A percentile compares a stretch with the other conserved stretches of the same genome.
phyloP scores from a whole-genome alignment of 2,113 vertebrate species.

The Theropithecus gelada region DNA sequence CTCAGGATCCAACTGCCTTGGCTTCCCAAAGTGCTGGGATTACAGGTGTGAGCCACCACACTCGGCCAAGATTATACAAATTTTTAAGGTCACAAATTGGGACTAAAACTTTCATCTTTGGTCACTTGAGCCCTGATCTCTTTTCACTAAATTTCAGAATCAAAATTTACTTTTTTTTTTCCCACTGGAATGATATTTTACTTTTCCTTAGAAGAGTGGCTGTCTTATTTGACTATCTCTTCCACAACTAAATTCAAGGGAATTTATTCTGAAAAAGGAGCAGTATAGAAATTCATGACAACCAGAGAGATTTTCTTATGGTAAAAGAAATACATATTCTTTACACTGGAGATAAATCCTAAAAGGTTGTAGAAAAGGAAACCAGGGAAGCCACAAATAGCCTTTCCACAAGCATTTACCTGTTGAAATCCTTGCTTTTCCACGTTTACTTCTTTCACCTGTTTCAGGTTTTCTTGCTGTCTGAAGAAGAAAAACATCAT shows the following conservation, averaged over 20 bases:
- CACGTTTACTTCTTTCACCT: background rate
- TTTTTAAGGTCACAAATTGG: background rate
- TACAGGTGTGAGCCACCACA: too few relatives aligned
- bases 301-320: background rate
- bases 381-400: background rate
- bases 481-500: background rate
- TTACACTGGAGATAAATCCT: background rate
- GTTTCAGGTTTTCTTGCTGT: background rate
- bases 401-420: background rate
- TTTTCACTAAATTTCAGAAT: conserved; percentile 13
- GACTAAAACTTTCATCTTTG: background rate
- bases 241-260: background rate
- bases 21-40: too few relatives aligned
- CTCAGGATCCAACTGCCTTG: too few relatives aligned
- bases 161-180: background rate
- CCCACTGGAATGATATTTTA: background rate
- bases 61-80: background rate
- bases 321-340: background rate
- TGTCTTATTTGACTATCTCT: background rate
- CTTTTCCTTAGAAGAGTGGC: background rate
- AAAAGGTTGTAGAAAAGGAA: background rate
- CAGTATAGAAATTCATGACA: background rate
- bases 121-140: background rate
- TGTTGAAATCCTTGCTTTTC: background rate
- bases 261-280: background rate